A percentile compares a stretch with the other conserved stretches of the same genome.
These are phyloP conservation scores for Ryuthela nishihirai DNA, from an alignment of 2,888 invertebrate species.

Conservation along the genomic window DNA sequence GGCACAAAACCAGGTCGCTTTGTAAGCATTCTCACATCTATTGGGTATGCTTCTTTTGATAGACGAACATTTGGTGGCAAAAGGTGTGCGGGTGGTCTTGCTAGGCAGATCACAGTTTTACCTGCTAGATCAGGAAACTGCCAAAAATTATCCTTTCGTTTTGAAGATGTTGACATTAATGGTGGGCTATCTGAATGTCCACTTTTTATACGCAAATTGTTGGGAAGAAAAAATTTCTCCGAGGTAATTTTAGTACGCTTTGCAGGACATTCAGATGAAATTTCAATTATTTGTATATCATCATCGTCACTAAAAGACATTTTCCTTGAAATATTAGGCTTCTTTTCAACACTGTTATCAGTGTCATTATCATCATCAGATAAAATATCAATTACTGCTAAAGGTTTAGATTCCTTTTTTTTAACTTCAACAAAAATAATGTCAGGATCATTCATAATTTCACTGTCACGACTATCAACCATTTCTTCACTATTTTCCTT, in stretches of 20 bases:
- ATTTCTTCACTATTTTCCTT: too few species aligned
- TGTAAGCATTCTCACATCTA: constrained; percentile 2
- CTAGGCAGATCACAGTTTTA: constrained; percentile 10
- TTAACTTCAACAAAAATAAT: constrained; percentile 20
- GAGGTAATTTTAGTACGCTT: too few species aligned
- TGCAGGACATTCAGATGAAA: too few species aligned
- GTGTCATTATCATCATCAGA: constrained; percentile 10
- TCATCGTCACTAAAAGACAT: constrained; percentile 11
- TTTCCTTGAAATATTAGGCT: too few species aligned
- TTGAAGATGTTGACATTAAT: too few species aligned
- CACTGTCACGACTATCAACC: background rate
- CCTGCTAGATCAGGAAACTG: constrained; percentile 10
- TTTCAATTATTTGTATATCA: constrained; percentile 9
- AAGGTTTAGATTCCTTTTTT: constrained; percentile 14
- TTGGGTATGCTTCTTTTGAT: constrained; percentile 22
- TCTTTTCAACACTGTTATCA: background rate
- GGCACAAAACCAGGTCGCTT: too few species aligned
- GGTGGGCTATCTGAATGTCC: too few species aligned
- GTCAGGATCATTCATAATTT: background rate
- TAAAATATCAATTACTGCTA: constrained; percentile 23
- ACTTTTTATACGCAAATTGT: too few species aligned
- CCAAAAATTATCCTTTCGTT: too few species aligned
- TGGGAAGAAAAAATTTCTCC: too few species aligned
- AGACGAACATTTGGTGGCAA: constrained; percentile 13
- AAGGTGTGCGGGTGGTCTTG: constrained; percentile 5